phyloP scores from a whole-genome alignment of 1,140 invertebrate species.

The Metopolophium dirhodum region DNA sequence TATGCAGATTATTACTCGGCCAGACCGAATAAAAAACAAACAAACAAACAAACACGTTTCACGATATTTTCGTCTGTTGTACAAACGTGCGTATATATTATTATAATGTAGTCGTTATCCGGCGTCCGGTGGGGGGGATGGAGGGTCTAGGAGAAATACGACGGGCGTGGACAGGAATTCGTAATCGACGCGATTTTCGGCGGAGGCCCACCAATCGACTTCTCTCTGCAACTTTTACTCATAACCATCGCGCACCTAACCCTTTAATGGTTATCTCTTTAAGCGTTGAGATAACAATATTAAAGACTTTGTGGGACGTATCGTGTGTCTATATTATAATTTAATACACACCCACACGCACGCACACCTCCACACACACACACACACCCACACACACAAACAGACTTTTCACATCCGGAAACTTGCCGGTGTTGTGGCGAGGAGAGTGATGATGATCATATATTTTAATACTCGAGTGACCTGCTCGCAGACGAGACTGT shows the following conservation, averaged over 20 bases:
- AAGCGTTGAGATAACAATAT: neutral
- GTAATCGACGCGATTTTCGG: neutral
- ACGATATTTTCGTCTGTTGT: neutral
- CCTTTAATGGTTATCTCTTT: neutral
- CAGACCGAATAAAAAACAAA: neutral
- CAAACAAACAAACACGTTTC: conserved; percentile 1
- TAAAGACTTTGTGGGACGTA: neutral
- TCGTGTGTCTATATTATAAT: neutral
- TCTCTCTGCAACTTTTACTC: neutral
- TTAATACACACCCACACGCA: neutral
- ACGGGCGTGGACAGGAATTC: neutral
- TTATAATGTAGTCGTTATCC: neutral
- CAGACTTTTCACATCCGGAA: neutral
- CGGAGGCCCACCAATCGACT: neutral
- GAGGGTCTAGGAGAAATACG: neutral
- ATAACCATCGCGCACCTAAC: neutral
- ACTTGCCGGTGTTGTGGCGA: neutral
- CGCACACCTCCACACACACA: no score
- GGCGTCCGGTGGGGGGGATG: no score
- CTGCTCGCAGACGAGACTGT: neutral
- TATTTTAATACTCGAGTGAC: neutral
- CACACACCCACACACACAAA: neutral
- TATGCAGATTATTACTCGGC: conserved; percentile 21
- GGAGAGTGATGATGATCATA: neutral
- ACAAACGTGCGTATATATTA: neutral